Conservation (phyloP, 2,797 vertebrate species). For the Pangasius macronema region DNA sequence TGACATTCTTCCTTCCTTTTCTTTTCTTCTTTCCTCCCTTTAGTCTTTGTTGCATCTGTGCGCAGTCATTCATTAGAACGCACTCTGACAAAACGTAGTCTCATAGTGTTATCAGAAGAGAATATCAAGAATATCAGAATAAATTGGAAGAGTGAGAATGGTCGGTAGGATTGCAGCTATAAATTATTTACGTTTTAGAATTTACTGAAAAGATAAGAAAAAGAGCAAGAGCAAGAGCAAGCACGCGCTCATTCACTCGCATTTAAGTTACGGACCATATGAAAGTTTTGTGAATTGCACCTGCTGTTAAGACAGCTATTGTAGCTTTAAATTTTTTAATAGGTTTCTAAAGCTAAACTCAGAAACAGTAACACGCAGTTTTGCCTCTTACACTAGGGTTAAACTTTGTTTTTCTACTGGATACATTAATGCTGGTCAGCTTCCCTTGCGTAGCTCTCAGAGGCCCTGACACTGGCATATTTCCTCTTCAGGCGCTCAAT, state of each 20-base stretch:
- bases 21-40: conserved; percentile 22
- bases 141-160: not conserved
- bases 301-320: not conserved
- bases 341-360: not conserved
- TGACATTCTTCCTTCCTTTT: conserved; percentile 37
- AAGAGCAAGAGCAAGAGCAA: not conserved
- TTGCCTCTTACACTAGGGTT: not conserved
- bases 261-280: not conserved
- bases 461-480: not conserved
- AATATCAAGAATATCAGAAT: not conserved
- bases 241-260: not conserved
- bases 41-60: conserved; percentile 12
- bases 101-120: not conserved
- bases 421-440: not conserved
- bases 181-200: not conserved
- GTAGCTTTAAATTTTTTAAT: not conserved
- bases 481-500: not conserved
- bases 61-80: not conserved
- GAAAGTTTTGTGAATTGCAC: not conserved
- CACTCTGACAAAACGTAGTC: not conserved
- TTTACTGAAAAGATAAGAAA: not conserved
- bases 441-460: not conserved
- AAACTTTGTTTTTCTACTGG: not conserved
- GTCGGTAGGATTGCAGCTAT: not conserved
- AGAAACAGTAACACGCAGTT: not conserved